Base-by-base conservation (phyloP, 2,113 vertebrate genomes). In the Megaceryle maxima region DNA sequence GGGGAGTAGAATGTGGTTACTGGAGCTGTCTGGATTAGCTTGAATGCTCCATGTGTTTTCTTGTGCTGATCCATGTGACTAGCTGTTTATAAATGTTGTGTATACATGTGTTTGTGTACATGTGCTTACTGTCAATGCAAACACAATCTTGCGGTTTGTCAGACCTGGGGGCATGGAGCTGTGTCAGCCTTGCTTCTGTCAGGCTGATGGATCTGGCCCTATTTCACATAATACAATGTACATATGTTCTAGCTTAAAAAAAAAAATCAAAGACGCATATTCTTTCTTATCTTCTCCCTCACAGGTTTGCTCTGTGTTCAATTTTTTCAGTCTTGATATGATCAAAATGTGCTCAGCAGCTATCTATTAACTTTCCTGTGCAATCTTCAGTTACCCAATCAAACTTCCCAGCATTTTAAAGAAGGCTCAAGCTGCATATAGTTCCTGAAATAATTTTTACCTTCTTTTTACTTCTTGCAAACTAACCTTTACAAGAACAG, bases 221-320 rank as follows among this genome's bases (percentile, higher is more conserved):
- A 4, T 59, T 83, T 79, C 10, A 13, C 11, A 6, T 48, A 50
- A 35, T 5, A 44, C 9, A 80, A 44, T 0, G 1, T 8, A 35
- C 13, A 35, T 5, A 35, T 11, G 1, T 7, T 51, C 28, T 46
- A 43, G 25, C 33, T 83, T 79, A 11, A 0, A 2, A 48, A 74
- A 50, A 48, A n/a, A 35, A 20, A 55, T 72, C 46, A 75, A 70
- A 63, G 28, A 51, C 22, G 46, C 26, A 5, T 51, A 46, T 62
- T 46, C 4, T 50, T 2, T 29, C 25, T 28, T 48, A 39, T 48
- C 10, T 79, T 60, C 37, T 66, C 18, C 6, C 9, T 68, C 16
- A 16, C 11, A 64, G 9, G 3, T 78, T 82, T 68, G 29, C 14
- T 60, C 33, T 39, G 6, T 53, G 28, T 44, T 88, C 31, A 44